Conservation (phyloP, 2,888 invertebrate species). For the Drosophila peninsularis region DNA sequence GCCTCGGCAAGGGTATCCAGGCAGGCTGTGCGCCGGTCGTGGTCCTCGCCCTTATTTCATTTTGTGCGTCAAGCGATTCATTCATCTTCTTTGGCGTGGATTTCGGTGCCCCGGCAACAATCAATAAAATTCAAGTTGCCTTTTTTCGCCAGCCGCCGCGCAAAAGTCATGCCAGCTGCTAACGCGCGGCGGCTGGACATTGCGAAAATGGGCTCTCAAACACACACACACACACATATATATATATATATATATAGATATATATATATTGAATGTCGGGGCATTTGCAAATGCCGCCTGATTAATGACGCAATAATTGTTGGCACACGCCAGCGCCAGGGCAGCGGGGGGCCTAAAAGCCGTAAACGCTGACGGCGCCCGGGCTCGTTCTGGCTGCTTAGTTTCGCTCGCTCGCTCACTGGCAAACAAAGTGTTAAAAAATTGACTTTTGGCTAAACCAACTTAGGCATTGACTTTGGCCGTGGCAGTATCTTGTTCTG, state of each 20-base stretch:
- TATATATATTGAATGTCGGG: conserved; percentile 63
- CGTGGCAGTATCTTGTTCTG: conserved; percentile 44
- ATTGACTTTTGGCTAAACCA: conserved; percentile 58
- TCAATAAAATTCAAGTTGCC: conserved; percentile 79
- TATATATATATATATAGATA: not conserved
- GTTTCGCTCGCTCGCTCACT: conserved; percentile 52
- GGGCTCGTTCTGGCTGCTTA: conserved; percentile 33
- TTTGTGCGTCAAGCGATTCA: conserved; percentile 69
- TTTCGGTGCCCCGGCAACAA: conserved; percentile 59
- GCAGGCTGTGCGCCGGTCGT: not conserved
- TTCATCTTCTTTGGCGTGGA: conserved; percentile 78
- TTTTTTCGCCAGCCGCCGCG: conserved; percentile 56
- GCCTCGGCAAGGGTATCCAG: conserved; percentile 21
- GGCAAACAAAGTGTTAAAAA: conserved; percentile 70
- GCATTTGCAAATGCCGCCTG: conserved; percentile 78
- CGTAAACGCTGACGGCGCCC: conserved; percentile 6
- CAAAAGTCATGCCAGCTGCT: conserved; percentile 72
- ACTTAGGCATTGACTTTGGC: not conserved
- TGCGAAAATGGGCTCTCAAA: not conserved
- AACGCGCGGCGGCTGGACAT: conserved; percentile 21
- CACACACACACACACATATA: conserved; percentile 24
- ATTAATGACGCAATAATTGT: conserved; percentile 82
- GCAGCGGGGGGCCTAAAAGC: conserved; percentile 10
- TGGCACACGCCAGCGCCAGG: conserved; percentile 50
- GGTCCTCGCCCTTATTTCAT: conserved; percentile 29